These are phyloP conservation scores for Protophormia terraenovae DNA, from an alignment of 2,888 invertebrate genomes.

Conservation along the genomic window DNA sequence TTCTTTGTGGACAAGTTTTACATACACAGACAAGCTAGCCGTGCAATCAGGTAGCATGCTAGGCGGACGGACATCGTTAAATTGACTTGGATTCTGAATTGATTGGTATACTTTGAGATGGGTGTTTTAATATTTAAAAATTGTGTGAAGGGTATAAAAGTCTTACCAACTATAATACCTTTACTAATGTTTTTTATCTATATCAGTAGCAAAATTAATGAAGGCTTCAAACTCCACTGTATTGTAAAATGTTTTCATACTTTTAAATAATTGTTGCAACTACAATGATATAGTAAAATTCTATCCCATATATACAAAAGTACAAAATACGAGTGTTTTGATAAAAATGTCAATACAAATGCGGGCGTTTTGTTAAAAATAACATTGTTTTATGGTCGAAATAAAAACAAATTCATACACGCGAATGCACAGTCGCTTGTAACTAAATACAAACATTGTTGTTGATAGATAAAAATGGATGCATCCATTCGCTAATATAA, in stretches of 20 bases:
- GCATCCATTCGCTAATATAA: neutral
- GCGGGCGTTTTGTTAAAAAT: constrained; percentile 52
- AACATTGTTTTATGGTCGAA: constrained; percentile 40
- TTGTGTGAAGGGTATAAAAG: too few relatives aligned
- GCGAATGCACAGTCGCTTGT: neutral
- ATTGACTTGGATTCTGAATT: too few relatives aligned
- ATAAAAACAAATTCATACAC: constrained; percentile 6
- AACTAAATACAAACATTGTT: constrained; percentile 33
- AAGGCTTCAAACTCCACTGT: too few relatives aligned
- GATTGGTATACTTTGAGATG: too few relatives aligned
- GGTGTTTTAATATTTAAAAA: too few relatives aligned
- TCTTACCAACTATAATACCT: too few relatives aligned
- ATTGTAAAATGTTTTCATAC: neutral
- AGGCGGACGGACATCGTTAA: too few relatives aligned
- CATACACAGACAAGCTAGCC: too few relatives aligned
- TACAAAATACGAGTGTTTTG: constrained; percentile 12
- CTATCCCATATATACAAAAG: neutral
- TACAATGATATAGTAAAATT: neutral
- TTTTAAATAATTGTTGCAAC: neutral
- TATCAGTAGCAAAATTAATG: too few relatives aligned
- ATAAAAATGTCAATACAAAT: constrained; percentile 44
- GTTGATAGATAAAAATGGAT: constrained; percentile 36
- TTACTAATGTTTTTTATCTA: too few relatives aligned
- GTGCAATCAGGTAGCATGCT: too few relatives aligned
- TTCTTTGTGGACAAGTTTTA: too few relatives aligned